These are phyloP conservation scores for Actinemys pallida DNA, from an alignment of 2,113 vertebrate species.

Conservation along the genomic window DNA sequence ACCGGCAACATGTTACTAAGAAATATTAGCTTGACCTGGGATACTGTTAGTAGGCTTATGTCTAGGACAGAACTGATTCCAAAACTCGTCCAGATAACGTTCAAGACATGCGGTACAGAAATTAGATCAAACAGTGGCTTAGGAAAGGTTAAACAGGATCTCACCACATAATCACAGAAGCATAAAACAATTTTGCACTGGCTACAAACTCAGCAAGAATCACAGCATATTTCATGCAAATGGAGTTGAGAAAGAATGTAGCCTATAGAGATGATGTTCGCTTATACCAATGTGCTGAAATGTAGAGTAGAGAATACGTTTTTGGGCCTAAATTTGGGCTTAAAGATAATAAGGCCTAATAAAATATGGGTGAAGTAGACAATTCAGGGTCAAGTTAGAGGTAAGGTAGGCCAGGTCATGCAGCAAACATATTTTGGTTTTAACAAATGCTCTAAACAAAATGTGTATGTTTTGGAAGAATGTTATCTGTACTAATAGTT, in stretches of 20 bases:
- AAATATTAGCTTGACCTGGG: no score
- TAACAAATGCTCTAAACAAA: not conserved
- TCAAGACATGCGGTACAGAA: not conserved
- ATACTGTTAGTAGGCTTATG: no score
- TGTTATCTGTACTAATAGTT: not conserved
- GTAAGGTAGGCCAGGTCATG: not conserved
- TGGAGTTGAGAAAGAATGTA: not conserved
- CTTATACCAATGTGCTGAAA: not conserved
- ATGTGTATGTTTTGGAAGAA: not conserved
- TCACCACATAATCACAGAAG: not conserved
- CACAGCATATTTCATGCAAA: not conserved
- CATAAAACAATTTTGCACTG: not conserved
- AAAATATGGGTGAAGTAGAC: not conserved
- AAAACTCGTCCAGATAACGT: no score
- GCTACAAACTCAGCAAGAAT: not conserved
- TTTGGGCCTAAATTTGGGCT: not conserved
- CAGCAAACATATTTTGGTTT: not conserved
- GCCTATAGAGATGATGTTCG: not conserved
- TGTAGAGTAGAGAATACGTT: not conserved
- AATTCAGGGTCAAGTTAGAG: not conserved
- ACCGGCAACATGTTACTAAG: no score
- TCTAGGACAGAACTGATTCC: no score
- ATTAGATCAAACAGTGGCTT: not conserved
- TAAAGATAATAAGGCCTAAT: not conserved
- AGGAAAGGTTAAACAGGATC: not conserved